Base-by-base conservation (phyloP, 30 jellyfish, hydroid and myxozoan genomes). In the Chrysaora quinquecirrha region DNA sequence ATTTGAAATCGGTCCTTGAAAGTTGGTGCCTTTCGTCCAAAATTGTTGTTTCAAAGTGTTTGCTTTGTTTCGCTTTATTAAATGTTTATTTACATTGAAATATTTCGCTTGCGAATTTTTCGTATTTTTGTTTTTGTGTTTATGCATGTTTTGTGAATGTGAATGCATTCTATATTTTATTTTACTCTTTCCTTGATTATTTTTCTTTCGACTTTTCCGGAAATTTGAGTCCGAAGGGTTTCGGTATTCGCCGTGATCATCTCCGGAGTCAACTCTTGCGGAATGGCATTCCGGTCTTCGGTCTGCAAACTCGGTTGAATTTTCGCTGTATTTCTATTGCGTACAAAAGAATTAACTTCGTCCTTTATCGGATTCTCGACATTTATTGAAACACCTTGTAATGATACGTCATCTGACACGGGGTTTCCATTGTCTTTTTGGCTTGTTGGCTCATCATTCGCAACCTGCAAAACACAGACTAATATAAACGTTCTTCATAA, bases 1-100 rank as follows among this genome's bases (percentile, higher is more conserved):
- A 12, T 89, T 89, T 16, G 97, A 89, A 34, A 89, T 75, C 11
- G 97, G 97, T 9, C 94, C 97, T 46, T 89, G 82, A 71, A 78
- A 82, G 19, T 62, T 64, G 23, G 87, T 62, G 27, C 87, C 76
- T 71, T 87, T 76, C 19, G 93, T 81, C 71, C 33, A 58, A 31
- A 46, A 73, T 0, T 28, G 29, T 52, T 20, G 68, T 12, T 28
- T 19, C 34, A n/a, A 43, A 1, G 50, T 0, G 61, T 64, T 60
- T 28, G 58, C 60, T 65, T 56, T 34, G 32, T 60, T 62, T 27
- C 84, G 35, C 62, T 71, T 82, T 23, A 82, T 82, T 78, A 82
- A 70, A 82, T 62, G 81, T 58, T 82, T 82, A 16, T 82, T 75
- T 1, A 82, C 92, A 56, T 82, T 82, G 28, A 23, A 47, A 46